These are phyloP conservation scores for Pipistrellus pipistrellus DNA, from an alignment of 2,797 vertebrate genomes.

Conservation along the genomic window DNA sequence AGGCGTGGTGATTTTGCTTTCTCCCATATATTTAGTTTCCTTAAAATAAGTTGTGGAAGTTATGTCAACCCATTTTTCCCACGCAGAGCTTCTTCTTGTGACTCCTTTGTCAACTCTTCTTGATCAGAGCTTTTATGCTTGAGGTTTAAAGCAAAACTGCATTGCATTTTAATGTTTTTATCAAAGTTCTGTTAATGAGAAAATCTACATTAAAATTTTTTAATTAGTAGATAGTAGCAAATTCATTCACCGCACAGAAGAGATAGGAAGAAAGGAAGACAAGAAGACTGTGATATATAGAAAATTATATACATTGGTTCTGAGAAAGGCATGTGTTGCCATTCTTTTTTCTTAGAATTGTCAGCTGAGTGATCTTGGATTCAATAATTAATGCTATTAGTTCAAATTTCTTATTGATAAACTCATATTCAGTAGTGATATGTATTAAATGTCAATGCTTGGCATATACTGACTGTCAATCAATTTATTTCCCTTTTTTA, in stretches of 20 bases:
- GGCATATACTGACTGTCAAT: background rate
- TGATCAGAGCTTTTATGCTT: background rate
- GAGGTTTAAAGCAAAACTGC: background rate
- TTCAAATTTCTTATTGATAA: background rate
- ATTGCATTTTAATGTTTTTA: background rate
- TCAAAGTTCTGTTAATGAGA: background rate
- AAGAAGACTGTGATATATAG: background rate
- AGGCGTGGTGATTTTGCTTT: background rate
- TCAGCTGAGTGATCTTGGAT: background rate
- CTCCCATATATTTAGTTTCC: background rate
- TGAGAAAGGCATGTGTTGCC: background rate
- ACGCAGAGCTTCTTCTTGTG: background rate
- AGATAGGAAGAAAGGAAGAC: background rate
- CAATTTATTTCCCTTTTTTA: background rate
- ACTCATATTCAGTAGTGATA: background rate
- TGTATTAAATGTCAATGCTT: background rate
- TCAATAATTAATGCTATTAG: background rate
- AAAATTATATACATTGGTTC: background rate
- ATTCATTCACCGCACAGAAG: background rate
- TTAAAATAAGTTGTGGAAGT: background rate
- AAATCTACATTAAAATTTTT: background rate
- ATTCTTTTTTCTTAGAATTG: background rate
- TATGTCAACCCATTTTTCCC: background rate
- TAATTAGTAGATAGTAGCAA: background rate
- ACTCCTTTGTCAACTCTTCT: background rate